Conservation (phyloP, 2,888 invertebrate genomes). For the Cotesia congregata region DNA sequence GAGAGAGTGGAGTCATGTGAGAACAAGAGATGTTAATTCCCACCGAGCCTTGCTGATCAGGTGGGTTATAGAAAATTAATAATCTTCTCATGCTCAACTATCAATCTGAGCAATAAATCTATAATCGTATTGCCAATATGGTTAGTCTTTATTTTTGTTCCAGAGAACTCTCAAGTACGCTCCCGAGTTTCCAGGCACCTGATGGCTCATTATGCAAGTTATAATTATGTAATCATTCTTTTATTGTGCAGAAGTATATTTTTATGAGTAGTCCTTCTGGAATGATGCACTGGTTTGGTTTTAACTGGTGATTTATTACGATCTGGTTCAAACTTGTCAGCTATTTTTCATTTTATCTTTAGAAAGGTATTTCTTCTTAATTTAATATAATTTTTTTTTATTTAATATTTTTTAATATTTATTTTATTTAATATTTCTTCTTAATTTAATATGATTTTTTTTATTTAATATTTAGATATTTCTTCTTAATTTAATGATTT, state of each 20-base stretch:
- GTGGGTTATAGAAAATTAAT: conserved; percentile 9
- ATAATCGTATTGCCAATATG: too few relatives aligned
- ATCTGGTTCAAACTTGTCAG: too few relatives aligned
- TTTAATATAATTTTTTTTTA: too few relatives aligned
- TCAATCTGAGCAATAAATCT: too few relatives aligned
- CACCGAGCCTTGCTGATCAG: conserved; percentile 16
- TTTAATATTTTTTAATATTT: too few relatives aligned
- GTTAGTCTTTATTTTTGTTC: not conserved
- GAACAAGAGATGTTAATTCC: conserved; percentile 12
- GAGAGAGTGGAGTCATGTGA: conserved; percentile 16
- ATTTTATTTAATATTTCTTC: too few relatives aligned
- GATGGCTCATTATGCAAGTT: conserved; percentile 31
- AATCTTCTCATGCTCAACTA: not conserved
- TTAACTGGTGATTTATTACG: too few relatives aligned
- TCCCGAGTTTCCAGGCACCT: not conserved
- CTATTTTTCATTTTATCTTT: too few relatives aligned
- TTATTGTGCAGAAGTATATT: conserved; percentile 16
- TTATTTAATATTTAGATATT: too few relatives aligned
- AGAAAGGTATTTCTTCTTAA: too few relatives aligned
- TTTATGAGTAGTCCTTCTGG: conserved; percentile 19
- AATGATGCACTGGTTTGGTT: not conserved
- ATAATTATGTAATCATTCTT: conserved; percentile 28
- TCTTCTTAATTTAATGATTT: too few relatives aligned
- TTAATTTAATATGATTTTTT: too few relatives aligned
- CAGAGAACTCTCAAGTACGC: not conserved